phyloP scores from a whole-genome alignment of 1,140 invertebrate genomes.

The Psix sp. region DNA sequence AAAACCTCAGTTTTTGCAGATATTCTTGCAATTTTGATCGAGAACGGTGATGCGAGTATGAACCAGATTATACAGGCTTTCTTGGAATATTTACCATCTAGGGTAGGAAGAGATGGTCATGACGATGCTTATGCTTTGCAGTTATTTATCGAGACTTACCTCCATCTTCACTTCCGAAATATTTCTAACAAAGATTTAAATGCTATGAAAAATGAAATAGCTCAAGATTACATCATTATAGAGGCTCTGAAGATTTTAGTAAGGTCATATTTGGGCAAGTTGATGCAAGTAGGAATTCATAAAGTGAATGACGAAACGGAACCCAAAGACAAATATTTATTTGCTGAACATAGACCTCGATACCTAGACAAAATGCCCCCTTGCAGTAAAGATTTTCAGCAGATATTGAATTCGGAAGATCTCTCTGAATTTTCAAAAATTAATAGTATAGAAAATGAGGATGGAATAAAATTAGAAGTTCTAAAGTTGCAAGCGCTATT shows the following conservation, averaged over 20 bases:
- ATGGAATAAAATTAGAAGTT: slow-evolving; percentile 64
- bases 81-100: slow-evolving; percentile 79
- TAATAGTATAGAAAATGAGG: slow-evolving; percentile 38
- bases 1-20: slow-evolving; percentile 75
- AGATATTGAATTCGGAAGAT: slow-evolving; percentile 59
- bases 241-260: slow-evolving; percentile 79
- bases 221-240: slow-evolving; percentile 73
- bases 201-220: slow-evolving; percentile 63
- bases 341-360: slow-evolving; percentile 71
- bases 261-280: slow-evolving; percentile 78
- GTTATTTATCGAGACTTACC: slow-evolving; percentile 77
- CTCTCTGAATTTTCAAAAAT: slow-evolving; percentile 55
- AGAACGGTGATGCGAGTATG: slow-evolving; percentile 73
- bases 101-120: slow-evolving; percentile 78
- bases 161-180: slow-evolving; percentile 73
- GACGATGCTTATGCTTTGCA: slow-evolving; percentile 78
- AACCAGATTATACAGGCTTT: slow-evolving; percentile 79
- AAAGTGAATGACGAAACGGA: slow-evolving; percentile 60
- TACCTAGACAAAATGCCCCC: slow-evolving; percentile 78
- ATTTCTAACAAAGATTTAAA: slow-evolving; percentile 61
- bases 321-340: slow-evolving; percentile 72
- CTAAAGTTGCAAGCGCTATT: slow-evolving; percentile 73
- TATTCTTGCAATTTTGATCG: slow-evolving; percentile 74
- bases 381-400: slow-evolving; percentile 66
- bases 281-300: slow-evolving; percentile 71